Base-by-base conservation (phyloP, 2,888 invertebrate species). In the Papilio protenor region DNA sequence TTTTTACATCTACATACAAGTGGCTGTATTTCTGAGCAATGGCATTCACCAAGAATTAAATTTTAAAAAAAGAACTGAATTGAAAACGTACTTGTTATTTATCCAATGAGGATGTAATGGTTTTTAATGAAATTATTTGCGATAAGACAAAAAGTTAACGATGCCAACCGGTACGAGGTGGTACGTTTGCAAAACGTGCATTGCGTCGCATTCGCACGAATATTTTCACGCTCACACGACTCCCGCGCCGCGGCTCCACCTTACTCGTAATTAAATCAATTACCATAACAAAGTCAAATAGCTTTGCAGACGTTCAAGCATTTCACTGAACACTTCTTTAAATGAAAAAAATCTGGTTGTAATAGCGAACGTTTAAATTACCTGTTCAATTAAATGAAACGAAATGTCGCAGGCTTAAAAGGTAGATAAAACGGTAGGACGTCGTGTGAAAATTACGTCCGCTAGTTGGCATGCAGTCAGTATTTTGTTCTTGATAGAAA, bases 181-280 rank as follows among this genome's bases (percentile, higher is more conserved):
- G 71, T 73, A 77, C 64, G 66, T 66, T 66, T 72, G 49, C 27
- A 52, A 27, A 52, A 64, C 61, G 11, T 72, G 64, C 66, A 45
- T 73, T 66, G 21, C 52, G 12, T 71, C 52, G 23, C 55, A 55
- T 55, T 57, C 73, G 27, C 52, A 55, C 72, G 69, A 72, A 74
- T 75, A 70, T 64, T 64, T 78, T 75, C 52, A 75, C 66, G 73
- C 69, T 74, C 73, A 49, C 47, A 10, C 33, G 59, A 66, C 16
- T 59, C 45, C 11, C 52, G 40, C 64, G 33, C 59, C n/a, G 23
- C 64, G 40, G 5, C 33, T 27, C 40, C 16, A 57, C 21, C 71
- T 66, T 64, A 33, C 64, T 64, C 23, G 18, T 75, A 76, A 72
- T 77, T 69, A 77, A 77, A 77, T 55, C 45, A 64, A 72, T 75